Evolutionary conservation across 1,140 invertebrate genomes (phyloP), one percentile per base, ranked within the genome.

Genomic region (Cepaea nemoralis): DNA sequence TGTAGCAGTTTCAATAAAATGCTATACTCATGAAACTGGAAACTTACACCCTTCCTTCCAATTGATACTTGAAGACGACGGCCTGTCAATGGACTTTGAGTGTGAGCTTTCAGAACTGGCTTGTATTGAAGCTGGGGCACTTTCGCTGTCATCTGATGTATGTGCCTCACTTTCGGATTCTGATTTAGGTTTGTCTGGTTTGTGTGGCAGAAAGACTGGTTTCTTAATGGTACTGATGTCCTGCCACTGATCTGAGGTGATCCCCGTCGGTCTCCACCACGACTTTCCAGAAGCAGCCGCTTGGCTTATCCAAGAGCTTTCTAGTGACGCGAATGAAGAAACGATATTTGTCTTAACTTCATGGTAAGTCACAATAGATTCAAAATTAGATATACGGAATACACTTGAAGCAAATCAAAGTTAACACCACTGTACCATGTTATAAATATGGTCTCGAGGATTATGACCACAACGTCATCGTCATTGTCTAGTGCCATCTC

Each of bases 251-350:
- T 59, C 59, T 67, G 80, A 80, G 42, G 81, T 77, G n/a, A 83
- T 77, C 40, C 77, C 48, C 19, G 74, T 66, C n/a, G 84, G 84
- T 24, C 84, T 79, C 84, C 84, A 85, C 84, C 84, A 85, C 0
- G 84, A 81, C 37, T 73, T 70, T 16, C 78, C 79, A 1, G 55
- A 45, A 12, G 55, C 27, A 48, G 70, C 80, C 42, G 80, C 69
- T 75, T 77, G 27, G 16, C 75, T 59, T 63, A 77, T 59, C 75
- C 75, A 81, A 33, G 42, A 81, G 0, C 27, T 48, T n/a, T 50
- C 71, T 63, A 33, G 19, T 59, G 42, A 24, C 8, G 37, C 55
- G 27, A 33, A 40, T n/a, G n/a, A n/a, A n/a, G n/a, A n/a, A 6
- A 66, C 75, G 37, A 0, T 16, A 55, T 5, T 14, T 55, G 50